These are phyloP conservation scores for Oophaga sylvatica DNA, from an alignment of 2,797 vertebrate genomes.

Conservation along the genomic window DNA sequence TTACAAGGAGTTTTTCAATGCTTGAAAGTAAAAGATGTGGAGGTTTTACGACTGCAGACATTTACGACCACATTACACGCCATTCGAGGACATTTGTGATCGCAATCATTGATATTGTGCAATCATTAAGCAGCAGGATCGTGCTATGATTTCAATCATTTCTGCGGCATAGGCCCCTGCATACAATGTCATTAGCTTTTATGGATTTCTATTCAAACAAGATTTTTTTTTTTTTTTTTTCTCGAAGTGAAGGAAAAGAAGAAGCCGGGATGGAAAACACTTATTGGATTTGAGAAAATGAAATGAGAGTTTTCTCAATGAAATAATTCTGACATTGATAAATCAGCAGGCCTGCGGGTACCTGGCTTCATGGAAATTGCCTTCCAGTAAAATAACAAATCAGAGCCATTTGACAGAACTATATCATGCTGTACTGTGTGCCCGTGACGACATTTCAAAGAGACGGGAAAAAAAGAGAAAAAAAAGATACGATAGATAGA, in stretches of 20 bases:
- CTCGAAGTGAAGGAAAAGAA: constrained; percentile 1
- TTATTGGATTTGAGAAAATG: constrained; percentile 35
- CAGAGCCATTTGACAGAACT: constrained; percentile 49
- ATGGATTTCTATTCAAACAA: constrained; percentile 21
- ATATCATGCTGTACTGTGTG: constrained; percentile 42
- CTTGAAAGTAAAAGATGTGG: background rate
- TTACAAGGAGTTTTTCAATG: background rate
- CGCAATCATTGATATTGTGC: background rate
- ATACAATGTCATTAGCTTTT: background rate
- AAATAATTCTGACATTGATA: constrained; percentile 55
- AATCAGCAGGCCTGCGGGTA: constrained; percentile 42
- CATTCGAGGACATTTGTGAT: constrained; percentile 16
- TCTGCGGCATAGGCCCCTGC: background rate
- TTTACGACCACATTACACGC: constrained; percentile 13
- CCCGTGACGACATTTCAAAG: constrained; percentile 30
- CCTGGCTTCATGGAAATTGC: constrained; percentile 42
- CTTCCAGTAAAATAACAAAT: constrained; percentile 57
- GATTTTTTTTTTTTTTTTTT: background rate
- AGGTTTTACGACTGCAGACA: background rate
- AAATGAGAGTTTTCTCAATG: constrained; percentile 54
- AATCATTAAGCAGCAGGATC: constrained; percentile 17
- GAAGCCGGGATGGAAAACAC: constrained; percentile 1
- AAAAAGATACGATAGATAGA: background rate
- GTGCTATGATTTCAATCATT: background rate
- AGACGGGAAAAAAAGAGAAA: background rate